Percentiles rank a stretch among this genome's conserved stretches.
Conservation (phyloP, 1,140 invertebrate species). For the Pemphigus obesinymphae region DNA sequence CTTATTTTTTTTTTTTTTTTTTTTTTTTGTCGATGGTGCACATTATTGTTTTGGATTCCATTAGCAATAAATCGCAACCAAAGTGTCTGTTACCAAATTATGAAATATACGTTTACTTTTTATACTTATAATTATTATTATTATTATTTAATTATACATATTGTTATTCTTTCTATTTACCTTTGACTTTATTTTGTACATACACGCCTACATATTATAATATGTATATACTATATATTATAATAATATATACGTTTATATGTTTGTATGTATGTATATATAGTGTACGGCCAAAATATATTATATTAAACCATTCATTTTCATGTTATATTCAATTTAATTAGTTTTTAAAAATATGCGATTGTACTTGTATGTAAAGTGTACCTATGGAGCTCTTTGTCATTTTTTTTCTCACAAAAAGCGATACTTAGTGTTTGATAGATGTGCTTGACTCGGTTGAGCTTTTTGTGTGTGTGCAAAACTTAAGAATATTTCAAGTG, state of each 20-base stretch:
- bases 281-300: neutral
- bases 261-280: neutral
- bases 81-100: conserved; percentile 35
- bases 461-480: neutral
- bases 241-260: neutral
- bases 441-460: neutral
- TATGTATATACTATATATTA: no score
- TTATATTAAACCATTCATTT: neutral
- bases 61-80: conserved; percentile 36
- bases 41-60: conserved; percentile 31
- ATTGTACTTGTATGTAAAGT: neutral
- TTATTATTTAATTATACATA: neutral
- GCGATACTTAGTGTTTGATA: neutral
- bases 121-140: conserved; percentile 1
- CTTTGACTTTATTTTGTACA: neutral
- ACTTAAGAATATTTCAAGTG: neutral
- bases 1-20: neutral
- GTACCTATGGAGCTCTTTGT: neutral
- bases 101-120: conserved; percentile 25
- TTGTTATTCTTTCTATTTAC: conserved; percentile 7
- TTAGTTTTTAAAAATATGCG: neutral
- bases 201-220: neutral
- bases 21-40: conserved; percentile 24
- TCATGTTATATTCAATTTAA: neutral
- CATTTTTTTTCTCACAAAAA: neutral